Percentiles rank a stretch among this genome's conserved stretches.
Evolutionary conservation across 2,888 invertebrate genomes (phyloP).

Genomic region (Dexiosoma caninum): DNA sequence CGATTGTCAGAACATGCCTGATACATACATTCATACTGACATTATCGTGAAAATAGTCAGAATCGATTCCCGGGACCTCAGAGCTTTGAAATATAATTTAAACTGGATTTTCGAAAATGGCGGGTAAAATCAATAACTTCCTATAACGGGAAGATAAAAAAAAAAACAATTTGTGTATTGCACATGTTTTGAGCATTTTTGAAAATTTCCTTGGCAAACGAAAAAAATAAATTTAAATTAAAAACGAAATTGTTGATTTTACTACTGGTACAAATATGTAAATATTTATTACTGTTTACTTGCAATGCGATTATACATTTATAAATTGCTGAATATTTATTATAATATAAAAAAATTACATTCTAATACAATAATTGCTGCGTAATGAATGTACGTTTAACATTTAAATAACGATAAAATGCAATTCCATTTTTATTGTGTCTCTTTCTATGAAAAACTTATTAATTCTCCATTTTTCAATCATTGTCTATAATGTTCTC

Average conservation of each 20-base stretch:
- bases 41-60: too few species aligned
- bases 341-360: constrained; percentile 40
- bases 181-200: too few species aligned
- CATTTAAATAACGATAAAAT: constrained; percentile 42
- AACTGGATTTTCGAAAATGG: too few species aligned
- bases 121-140: too few species aligned
- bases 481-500: constrained; percentile 17
- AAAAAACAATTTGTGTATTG: too few species aligned
- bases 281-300: constrained; percentile 52
- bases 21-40: too few species aligned
- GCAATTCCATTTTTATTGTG: constrained; percentile 61
- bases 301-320: constrained; percentile 39
- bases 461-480: not conserved
- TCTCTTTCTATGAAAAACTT: constrained; percentile 12
- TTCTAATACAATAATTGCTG: constrained; percentile 26
- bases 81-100: too few species aligned
- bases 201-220: too few species aligned
- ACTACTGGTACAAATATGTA: constrained; percentile 53
- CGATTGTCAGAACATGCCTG: too few species aligned
- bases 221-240: too few species aligned
- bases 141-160: too few species aligned
- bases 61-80: too few species aligned
- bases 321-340: constrained; percentile 29
- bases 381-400: constrained; percentile 27
- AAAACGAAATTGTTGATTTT: constrained; percentile 4